Percentiles rank a stretch among this genome's conserved stretches.
Evolutionary conservation across 2,113 vertebrate genomes (phyloP).

Genomic region (Gorsachius goisagi): DNA sequence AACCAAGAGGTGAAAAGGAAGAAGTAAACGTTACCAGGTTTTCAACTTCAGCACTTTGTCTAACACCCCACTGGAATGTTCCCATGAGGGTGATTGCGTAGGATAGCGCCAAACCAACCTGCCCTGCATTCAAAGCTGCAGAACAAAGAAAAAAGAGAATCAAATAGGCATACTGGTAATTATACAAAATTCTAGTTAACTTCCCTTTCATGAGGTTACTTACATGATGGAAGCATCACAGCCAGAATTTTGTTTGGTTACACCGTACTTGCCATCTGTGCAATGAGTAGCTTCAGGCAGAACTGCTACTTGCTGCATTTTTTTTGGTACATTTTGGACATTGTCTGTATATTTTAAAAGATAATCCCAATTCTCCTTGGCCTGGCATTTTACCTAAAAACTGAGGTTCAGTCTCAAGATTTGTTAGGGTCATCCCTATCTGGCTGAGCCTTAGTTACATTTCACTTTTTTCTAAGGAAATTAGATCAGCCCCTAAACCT

Average conservation of each 20-base stretch:
- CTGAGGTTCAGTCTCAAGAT: neutral
- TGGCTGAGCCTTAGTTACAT: neutral
- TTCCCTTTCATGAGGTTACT: neutral
- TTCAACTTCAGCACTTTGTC: constrained; percentile 94
- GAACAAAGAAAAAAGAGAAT: neutral
- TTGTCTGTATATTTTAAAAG: neutral
- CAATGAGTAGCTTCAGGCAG: neutral
- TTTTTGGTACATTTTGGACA: neutral
- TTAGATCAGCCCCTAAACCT: neutral
- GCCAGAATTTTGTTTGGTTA: neutral
- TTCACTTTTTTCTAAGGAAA: neutral
- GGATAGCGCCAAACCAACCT: constrained; percentile 88
- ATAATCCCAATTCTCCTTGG: neutral
- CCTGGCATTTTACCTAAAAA: neutral
- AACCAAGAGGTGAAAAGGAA: constrained; percentile 17
- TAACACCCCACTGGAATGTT: constrained; percentile 95
- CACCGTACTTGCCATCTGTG: neutral
- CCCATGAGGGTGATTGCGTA: constrained; percentile 91
- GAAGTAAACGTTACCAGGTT: constrained; percentile 86
- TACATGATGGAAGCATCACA: neutral
- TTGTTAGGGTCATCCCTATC: neutral
- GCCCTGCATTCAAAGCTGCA: constrained; percentile 84
- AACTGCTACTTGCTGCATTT: neutral
- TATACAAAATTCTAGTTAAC: neutral
- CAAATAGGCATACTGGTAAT: neutral